These are phyloP conservation scores for Monochamus alternatus DNA, from an alignment of 2,888 invertebrate genomes.

Conservation along the genomic window DNA sequence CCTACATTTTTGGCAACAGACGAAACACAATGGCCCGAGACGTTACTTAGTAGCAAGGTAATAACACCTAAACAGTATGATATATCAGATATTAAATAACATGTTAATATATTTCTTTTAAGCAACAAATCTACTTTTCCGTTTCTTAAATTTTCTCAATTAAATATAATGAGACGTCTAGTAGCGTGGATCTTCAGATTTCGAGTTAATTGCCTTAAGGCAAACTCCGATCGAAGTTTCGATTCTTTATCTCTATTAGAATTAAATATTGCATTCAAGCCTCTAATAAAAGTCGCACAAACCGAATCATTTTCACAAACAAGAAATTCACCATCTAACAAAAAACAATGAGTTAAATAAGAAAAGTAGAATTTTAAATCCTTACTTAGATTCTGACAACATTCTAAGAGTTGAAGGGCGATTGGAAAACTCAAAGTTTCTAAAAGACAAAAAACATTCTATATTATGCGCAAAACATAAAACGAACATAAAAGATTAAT, in stretches of 20 bases:
- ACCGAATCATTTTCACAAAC: constrained; percentile 21
- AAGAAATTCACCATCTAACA: constrained; percentile 24
- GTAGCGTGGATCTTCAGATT: constrained; percentile 25
- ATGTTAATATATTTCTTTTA: background rate
- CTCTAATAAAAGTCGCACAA: constrained; percentile 33
- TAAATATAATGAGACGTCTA: constrained; percentile 23
- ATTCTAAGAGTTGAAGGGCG: constrained; percentile 49
- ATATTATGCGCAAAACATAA: constrained; percentile 46
- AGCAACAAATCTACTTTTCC: background rate
- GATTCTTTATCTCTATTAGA: constrained; percentile 19
- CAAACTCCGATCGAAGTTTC: background rate
- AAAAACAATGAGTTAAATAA: constrained; percentile 15
- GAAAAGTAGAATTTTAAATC: constrained; percentile 43
- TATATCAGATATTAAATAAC: background rate
- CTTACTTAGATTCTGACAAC: constrained; percentile 45
- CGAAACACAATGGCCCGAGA: constrained; percentile 35
- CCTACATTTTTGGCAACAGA: constrained; percentile 34
- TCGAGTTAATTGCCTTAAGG: background rate
- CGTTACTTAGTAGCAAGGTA: background rate
- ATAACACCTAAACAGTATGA: background rate
- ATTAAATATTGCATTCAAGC: constrained; percentile 17
- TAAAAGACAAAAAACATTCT: constrained; percentile 50
- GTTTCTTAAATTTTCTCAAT: constrained; percentile 30
- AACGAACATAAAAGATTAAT: constrained; percentile 46
- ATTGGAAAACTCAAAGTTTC: constrained; percentile 45